Evolutionary conservation across 2,888 invertebrate species (phyloP).

Genomic region (Bursaphelenchus okinawaensis): DNA sequence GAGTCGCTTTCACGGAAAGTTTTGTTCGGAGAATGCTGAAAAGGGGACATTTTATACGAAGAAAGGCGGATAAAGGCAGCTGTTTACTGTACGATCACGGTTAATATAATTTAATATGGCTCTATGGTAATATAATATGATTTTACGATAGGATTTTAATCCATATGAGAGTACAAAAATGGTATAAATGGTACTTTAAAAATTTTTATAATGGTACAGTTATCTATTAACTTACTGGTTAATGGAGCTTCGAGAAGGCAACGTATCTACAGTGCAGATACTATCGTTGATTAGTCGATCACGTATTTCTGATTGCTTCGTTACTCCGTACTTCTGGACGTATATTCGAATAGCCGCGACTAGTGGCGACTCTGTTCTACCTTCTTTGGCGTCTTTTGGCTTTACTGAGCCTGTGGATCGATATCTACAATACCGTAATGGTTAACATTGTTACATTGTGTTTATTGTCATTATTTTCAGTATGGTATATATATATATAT

Average conservation of each 20-base stretch:
- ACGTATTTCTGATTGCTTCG: slow-evolving; percentile 52
- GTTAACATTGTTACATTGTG: too few species aligned
- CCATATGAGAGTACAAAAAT: too few species aligned
- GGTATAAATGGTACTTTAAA: too few species aligned
- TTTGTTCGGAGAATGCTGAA: slow-evolving; percentile 56
- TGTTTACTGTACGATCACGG: too few species aligned
- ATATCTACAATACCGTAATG: slow-evolving; percentile 42
- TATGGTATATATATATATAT: too few species aligned
- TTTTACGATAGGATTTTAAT: too few species aligned
- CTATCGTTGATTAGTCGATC: slow-evolving; percentile 53
- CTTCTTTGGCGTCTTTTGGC: slow-evolving; percentile 57
- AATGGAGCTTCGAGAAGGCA: slow-evolving; percentile 52
- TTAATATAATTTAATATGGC: too few species aligned
- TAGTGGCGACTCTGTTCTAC: slow-evolving; percentile 50
- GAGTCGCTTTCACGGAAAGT: slow-evolving; percentile 39
- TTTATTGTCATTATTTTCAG: neutral
- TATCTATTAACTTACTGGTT: slow-evolving; percentile 45
- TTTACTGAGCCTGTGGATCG: slow-evolving; percentile 52
- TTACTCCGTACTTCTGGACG: slow-evolving; percentile 47
- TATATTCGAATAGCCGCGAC: slow-evolving; percentile 54
- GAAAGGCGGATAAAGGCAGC: neutral
- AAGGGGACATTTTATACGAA: slow-evolving; percentile 8
- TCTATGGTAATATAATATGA: too few species aligned
- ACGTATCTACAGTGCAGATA: slow-evolving; percentile 48
- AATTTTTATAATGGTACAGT: too few species aligned